A percentile compares a stretch with the other conserved stretches of the same genome.
Conservation (phyloP, 1,140 invertebrate species). For the Fopius arisanus region DNA sequence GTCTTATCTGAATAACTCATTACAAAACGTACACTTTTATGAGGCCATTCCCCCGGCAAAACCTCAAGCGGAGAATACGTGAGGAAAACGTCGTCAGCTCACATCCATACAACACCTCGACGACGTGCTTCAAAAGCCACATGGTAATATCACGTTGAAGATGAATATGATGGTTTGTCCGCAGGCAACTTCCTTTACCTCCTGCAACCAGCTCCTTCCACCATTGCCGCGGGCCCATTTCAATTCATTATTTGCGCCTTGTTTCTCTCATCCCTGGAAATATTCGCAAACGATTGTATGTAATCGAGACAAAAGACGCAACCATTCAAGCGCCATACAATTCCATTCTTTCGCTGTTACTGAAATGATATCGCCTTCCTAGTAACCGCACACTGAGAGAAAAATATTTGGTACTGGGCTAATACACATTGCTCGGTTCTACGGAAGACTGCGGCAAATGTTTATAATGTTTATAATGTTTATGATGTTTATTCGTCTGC, state of each 20-base stretch:
- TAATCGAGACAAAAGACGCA: not conserved
- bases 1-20: not conserved
- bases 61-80: not conserved
- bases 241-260: not conserved
- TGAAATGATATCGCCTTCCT: too few relatives aligned
- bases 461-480: too few relatives aligned
- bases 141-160: constrained; percentile 7
- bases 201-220: not conserved
- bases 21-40: not conserved
- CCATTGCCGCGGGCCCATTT: not conserved
- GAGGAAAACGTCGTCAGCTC: not conserved
- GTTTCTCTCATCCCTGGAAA: not conserved
- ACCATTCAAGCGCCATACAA: not conserved
- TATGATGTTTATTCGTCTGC: too few relatives aligned
- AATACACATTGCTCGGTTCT: too few relatives aligned
- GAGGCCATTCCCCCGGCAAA: not conserved
- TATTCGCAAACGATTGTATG: not conserved
- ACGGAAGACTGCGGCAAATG: too few relatives aligned
- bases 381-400: too few relatives aligned
- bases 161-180: constrained; percentile 11
- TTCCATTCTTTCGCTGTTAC: too few relatives aligned
- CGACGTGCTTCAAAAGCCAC: not conserved
- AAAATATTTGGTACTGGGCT: too few relatives aligned
- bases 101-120: constrained; percentile 1
- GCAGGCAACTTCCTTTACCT: constrained; percentile 2